A percentile compares a stretch with the other conserved stretches of the same genome.
Conservation (phyloP, 2,797 vertebrate genomes). For the Selene dorsalis region DNA sequence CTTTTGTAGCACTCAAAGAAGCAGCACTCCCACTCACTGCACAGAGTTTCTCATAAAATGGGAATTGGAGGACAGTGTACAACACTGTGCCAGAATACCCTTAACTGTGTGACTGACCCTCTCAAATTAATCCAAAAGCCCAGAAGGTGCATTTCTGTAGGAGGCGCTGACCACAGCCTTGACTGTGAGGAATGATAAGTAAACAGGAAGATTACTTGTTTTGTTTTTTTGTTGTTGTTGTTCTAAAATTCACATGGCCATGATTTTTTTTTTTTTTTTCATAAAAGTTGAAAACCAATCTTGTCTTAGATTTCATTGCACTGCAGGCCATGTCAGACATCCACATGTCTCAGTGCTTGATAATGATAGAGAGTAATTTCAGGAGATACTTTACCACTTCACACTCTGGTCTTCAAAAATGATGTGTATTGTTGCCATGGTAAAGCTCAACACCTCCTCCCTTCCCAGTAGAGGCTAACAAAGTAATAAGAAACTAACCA, state of each 20-base stretch:
- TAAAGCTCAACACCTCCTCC: background rate
- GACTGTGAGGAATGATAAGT: conserved; percentile 17
- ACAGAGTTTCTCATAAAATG: conserved; percentile 41
- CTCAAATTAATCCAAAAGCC: conserved; percentile 31
- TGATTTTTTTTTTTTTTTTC: background rate
- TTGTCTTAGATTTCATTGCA: background rate
- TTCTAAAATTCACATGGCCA: conserved; percentile 4
- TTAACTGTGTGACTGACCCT: conserved; percentile 49
- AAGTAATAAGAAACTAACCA: background rate
- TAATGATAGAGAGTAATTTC: background rate
- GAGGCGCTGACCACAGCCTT: conserved; percentile 1
- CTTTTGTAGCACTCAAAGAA: conserved; percentile 34
- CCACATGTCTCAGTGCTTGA: background rate
- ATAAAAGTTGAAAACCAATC: background rate
- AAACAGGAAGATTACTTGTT: conserved; percentile 20
- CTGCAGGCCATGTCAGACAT: background rate
- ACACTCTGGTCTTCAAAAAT: background rate
- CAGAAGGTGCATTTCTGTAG: conserved; percentile 3
- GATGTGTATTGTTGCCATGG: background rate
- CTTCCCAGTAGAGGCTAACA: background rate
- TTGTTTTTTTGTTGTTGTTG: too few relatives aligned
- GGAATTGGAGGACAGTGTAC: conserved; percentile 37
- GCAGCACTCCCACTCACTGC: conserved; percentile 39
- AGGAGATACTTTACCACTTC: background rate
- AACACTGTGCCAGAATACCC: conserved; percentile 24